Evolutionary conservation across 1,140 invertebrate genomes (phyloP).

Genomic region (Onthophagus taurus): DNA sequence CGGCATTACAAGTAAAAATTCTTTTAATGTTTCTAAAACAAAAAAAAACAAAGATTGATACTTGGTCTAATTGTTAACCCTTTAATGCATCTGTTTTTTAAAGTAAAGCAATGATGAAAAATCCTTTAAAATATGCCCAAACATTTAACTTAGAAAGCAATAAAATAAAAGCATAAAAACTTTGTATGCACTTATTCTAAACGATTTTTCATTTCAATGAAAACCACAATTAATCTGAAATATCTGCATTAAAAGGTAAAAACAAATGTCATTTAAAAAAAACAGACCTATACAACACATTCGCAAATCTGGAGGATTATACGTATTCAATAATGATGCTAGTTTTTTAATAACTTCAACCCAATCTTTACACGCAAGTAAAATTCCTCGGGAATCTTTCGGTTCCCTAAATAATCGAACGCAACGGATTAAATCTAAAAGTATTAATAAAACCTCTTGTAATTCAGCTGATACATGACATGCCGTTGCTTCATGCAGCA

Average conservation of each 20-base stretch:
- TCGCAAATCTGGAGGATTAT: slow-evolving; percentile 78
- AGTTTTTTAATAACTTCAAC: slow-evolving; percentile 74
- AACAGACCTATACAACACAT: slow-evolving; percentile 61
- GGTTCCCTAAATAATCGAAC: slow-evolving; percentile 53
- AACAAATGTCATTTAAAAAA: too few species aligned
- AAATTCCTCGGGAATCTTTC: slow-evolving; percentile 53
- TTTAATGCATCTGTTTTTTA: too few species aligned
- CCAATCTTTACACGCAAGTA: slow-evolving; percentile 70
- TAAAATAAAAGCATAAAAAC: too few species aligned
- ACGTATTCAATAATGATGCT: slow-evolving; percentile 80
- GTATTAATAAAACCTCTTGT: slow-evolving; percentile 70
- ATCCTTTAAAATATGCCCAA: not conserved
- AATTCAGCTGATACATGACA: slow-evolving; percentile 77
- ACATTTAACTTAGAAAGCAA: too few species aligned
- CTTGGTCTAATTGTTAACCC: too few species aligned
- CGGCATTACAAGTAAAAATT: slow-evolving; percentile 74
- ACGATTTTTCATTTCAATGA: too few species aligned
- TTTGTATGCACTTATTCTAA: too few species aligned
- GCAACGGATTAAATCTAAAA: slow-evolving; percentile 61
- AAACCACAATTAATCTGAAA: too few species aligned
- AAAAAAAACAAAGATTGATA: slow-evolving; percentile 17
- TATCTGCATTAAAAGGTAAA: too few species aligned
- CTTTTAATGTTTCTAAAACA: slow-evolving; percentile 68
- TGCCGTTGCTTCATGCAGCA: slow-evolving; percentile 88
- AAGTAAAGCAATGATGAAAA: not conserved